These are phyloP conservation scores for Cryptotis parvus DNA, from an alignment of 2,113 vertebrate genomes.

Conservation along the genomic window DNA sequence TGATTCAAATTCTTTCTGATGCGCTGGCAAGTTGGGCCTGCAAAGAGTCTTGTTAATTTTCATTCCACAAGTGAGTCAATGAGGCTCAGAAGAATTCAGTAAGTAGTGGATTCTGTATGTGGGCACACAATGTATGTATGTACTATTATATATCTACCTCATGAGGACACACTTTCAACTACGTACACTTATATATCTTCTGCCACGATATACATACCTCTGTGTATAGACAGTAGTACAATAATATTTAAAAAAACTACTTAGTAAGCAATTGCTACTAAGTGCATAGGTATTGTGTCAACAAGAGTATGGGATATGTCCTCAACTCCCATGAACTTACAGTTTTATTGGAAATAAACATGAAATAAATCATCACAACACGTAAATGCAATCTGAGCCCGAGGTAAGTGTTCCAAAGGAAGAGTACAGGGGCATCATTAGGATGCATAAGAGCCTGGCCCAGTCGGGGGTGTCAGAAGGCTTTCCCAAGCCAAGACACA, in stretches of 20 bases:
- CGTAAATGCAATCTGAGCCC: neutral
- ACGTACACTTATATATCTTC: neutral
- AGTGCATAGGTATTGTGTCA: neutral
- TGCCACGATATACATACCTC: neutral
- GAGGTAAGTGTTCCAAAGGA: neutral
- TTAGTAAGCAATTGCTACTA: neutral
- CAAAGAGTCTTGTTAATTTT: constrained; percentile 8
- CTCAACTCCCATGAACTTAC: neutral
- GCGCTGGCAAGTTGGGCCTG: neutral
- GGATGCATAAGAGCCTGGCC: too few relatives aligned
- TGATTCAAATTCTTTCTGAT: neutral
- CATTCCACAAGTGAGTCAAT: neutral
- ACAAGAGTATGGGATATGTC: too few relatives aligned
- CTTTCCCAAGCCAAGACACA: neutral
- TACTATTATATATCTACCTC: neutral
- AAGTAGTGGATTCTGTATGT: neutral
- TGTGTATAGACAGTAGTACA: neutral
- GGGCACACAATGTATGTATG: neutral
- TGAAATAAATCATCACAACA: neutral
- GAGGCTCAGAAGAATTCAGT: neutral
- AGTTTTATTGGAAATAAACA: neutral
- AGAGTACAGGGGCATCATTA: neutral
- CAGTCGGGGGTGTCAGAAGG: neutral
- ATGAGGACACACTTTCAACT: neutral
- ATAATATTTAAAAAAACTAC: neutral